Evolutionary conservation across 2,797 vertebrate genomes (phyloP), one percentile per base, ranked within the genome.

Genomic region (Clarias laeviceps): DNA sequence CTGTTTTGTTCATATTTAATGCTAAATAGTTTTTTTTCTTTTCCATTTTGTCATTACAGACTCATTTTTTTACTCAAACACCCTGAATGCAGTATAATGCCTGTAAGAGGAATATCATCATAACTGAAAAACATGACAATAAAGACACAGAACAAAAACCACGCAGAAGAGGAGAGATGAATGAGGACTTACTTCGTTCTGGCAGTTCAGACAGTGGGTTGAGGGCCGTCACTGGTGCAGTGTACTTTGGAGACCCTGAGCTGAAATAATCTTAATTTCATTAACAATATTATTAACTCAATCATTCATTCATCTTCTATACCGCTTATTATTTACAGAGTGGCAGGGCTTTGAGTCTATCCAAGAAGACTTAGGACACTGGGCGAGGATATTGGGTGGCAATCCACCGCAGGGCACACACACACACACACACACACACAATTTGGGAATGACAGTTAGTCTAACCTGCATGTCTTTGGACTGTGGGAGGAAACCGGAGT

Each of bases 191-290:
- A 93, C 93, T 91, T 90, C 84, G 90, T 54, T 92, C 91, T 86
- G 93, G 91, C 24, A 91, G 86, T 83, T 93, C 93, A 45, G 90
- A 89, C 57, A 93, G 90, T 65, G 88, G 89, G 88, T 93, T 93
- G 64, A 92, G 91, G 66, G 82, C 80, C 34, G 89, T 88, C 80
- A 81, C 59, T 50, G 24, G 61, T 2, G 9, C 85, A 54, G 82
- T 83, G 86, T 89, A 91, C 70, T 94, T 94, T 61, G 90, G 92
- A 84, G 93, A 94, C 32, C 92, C 91, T 76, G 91, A 90, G 84
- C 93, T 94, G 85, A 88, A 89, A 90, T 17, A 61, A 57, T 64
- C 6, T 76, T 45, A 61, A n/a, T 32, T 65, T 80, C 40, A 66
- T 12, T 66, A 80, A 80, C n/a, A 80, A 29, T 80, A 66, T 64